These are phyloP conservation scores for Drosophila funebris DNA, from an alignment of 1,140 invertebrate genomes.

Conservation along the genomic window DNA sequence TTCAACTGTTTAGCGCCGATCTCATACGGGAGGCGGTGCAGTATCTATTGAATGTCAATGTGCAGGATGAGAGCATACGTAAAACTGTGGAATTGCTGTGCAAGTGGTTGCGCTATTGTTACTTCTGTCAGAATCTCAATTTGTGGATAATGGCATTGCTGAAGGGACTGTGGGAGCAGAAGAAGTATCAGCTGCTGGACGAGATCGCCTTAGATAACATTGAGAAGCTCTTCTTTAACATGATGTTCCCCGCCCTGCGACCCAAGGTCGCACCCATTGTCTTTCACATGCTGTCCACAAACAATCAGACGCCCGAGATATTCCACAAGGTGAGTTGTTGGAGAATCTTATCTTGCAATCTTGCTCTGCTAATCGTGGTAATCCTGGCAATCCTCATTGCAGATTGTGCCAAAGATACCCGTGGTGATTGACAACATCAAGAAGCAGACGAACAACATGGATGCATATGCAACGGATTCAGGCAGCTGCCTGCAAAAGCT, in stretches of 20 bases:
- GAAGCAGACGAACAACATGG: conserved; percentile 36
- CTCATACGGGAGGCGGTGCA: conserved; percentile 84
- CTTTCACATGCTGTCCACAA: conserved; percentile 85
- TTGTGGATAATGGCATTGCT: conserved; percentile 85
- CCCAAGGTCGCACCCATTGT: conserved; percentile 84
- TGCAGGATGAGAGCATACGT: conserved; percentile 83
- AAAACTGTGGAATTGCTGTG: conserved; percentile 84
- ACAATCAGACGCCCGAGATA: conserved; percentile 83
- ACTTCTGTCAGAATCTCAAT: conserved; percentile 84
- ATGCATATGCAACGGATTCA: conserved; percentile 83
- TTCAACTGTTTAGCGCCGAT: conserved; percentile 84
- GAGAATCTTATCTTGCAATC: no score
- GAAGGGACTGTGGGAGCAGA: conserved; percentile 84
- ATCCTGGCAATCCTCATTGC: no score
- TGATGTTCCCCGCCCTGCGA: conserved; percentile 84
- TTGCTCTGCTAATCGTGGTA: no score
- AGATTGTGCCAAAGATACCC: conserved; percentile 80
- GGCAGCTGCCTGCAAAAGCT: conserved; percentile 84
- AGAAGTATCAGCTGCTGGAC: conserved; percentile 84
- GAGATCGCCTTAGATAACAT: conserved; percentile 85
- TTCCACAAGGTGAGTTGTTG: conserved; percentile 84
- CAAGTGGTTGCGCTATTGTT: conserved; percentile 85
- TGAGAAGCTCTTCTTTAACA: conserved; percentile 82
- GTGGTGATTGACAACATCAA: conserved; percentile 73
- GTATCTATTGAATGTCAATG: conserved; percentile 74